Base-by-base conservation (phyloP, 2,797 vertebrate genomes). In the Girardinus metallicus region DNA sequence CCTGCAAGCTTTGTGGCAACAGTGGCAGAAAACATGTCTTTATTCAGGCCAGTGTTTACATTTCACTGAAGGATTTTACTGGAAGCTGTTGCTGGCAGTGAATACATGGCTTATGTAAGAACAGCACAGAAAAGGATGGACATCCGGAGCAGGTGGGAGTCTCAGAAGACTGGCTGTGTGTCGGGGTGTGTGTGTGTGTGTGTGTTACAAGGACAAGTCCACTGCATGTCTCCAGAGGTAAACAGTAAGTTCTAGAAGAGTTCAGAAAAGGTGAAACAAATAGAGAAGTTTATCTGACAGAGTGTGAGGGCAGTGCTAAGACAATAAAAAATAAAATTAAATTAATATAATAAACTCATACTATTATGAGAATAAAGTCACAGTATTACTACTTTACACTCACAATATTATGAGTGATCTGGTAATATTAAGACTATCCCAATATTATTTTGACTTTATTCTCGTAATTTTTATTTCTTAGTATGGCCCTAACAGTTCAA, bases 21-120 rank as follows among this genome's bases (percentile, higher is more conserved):
- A 75, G 49, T 71, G 60, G 47, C 34, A 80, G 12, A 85, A 74
- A 64, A 6, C 13, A 41, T n/a, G 3, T 46, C 16, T 62, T 73
- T 12, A 75, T 80, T 70, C 7, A 36, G 5, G 26, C 29, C 83
- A 51, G 76, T 85, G 81, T 88, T 83, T 85, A 79, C 57, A 68
- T 77, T 5, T 23, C 31, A 77, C 78, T 46, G 31, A 1, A 29
- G 21, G 72, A 60, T 55, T 47, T 86, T 60, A 80, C 88, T 75
- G 85, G 85, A 86, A 90, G 80, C 53, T 44, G 73, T 47, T 1
- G 5, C 77, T 71, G 78, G 77, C 79, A 72, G 71, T 75, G 60
- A 80, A 79, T 43, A n/a, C 60, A 41, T 21, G 39, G 21, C 57
- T 90, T 85, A 86, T 74, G 82, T 77, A 88, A 90, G 60, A 70